These are phyloP conservation scores for Heliconius hermathena DNA, from an alignment of 1,140 invertebrate species.

Conservation along the genomic window DNA sequence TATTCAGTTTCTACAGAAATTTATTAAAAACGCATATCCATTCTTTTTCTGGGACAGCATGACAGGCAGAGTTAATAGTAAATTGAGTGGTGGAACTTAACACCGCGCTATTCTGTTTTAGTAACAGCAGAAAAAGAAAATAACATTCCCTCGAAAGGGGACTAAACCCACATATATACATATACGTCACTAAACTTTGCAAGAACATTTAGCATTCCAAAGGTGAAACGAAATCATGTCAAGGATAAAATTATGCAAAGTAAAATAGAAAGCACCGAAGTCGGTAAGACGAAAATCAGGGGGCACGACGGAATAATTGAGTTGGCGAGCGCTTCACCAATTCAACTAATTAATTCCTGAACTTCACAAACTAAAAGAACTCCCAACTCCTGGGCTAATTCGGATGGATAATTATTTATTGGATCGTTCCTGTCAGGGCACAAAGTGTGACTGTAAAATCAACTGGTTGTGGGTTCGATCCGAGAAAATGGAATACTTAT, in stretches of 20 bases:
- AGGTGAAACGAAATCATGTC: constrained; percentile 26
- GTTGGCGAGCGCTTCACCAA: constrained; percentile 55
- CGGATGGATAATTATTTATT: constrained; percentile 64
- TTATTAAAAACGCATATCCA: too few relatives aligned
- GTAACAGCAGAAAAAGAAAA: too few relatives aligned
- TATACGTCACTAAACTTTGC: background rate
- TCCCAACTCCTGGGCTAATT: constrained; percentile 45
- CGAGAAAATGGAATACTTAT: too few relatives aligned
- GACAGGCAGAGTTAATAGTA: too few relatives aligned
- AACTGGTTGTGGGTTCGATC: too few relatives aligned
- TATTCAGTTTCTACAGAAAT: too few relatives aligned
- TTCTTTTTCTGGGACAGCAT: too few relatives aligned
- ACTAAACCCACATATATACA: too few relatives aligned
- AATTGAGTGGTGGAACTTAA: too few relatives aligned
- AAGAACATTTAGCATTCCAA: background rate
- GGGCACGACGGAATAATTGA: constrained; percentile 55
- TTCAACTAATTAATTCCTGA: constrained; percentile 71
- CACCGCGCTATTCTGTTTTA: too few relatives aligned
- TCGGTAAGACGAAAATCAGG: constrained; percentile 36
- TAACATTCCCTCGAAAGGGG: too few relatives aligned
- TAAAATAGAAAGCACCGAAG: constrained; percentile 34
- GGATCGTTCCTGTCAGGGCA: constrained; percentile 42
- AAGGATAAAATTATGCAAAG: constrained; percentile 30
- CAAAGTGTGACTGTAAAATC: too few relatives aligned
- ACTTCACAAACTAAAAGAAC: constrained; percentile 55